phyloP scores from a whole-genome alignment of 2,888 invertebrate genomes.

The Agapostemon virescens region DNA sequence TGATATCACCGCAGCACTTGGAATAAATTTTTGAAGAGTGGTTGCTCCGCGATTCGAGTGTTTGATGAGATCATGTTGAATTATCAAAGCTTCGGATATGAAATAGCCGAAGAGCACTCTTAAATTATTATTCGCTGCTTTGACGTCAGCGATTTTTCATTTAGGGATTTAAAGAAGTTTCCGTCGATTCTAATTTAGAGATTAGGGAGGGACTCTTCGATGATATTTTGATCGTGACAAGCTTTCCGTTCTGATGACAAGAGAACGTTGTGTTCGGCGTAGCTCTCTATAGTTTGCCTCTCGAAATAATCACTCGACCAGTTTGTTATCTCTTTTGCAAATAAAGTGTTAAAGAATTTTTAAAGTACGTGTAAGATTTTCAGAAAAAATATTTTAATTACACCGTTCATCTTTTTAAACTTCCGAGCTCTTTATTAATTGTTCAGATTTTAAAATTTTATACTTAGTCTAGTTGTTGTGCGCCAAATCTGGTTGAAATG shows the following conservation, averaged over 20 bases:
- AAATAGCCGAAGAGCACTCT: not conserved
- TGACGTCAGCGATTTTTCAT: not conserved
- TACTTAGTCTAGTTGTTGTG: not conserved
- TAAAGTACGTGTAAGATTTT: too few species aligned
- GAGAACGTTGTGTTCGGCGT: too few species aligned
- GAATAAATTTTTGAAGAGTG: not conserved
- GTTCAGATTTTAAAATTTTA: not conserved
- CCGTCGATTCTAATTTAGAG: not conserved
- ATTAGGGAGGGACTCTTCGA: not conserved
- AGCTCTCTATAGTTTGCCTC: not conserved
- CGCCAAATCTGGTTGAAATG: too few species aligned
- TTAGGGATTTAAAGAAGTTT: not conserved
- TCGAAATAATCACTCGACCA: not conserved
- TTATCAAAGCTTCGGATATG: not conserved
- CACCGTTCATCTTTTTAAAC: too few species aligned
- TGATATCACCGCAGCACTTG: not conserved
- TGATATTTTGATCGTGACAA: not conserved
- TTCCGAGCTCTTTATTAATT: not conserved
- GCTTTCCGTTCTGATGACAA: not conserved
- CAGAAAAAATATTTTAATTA: too few species aligned
- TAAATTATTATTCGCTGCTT: slow-evolving; percentile 5
- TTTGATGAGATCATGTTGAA: not conserved
- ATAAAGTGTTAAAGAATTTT: too few species aligned
- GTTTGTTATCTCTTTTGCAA: too few species aligned
- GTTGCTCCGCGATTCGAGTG: not conserved